Evolutionary conservation across 2,888 invertebrate species (phyloP).

Genomic region (Lasioglossum pauxillum): DNA sequence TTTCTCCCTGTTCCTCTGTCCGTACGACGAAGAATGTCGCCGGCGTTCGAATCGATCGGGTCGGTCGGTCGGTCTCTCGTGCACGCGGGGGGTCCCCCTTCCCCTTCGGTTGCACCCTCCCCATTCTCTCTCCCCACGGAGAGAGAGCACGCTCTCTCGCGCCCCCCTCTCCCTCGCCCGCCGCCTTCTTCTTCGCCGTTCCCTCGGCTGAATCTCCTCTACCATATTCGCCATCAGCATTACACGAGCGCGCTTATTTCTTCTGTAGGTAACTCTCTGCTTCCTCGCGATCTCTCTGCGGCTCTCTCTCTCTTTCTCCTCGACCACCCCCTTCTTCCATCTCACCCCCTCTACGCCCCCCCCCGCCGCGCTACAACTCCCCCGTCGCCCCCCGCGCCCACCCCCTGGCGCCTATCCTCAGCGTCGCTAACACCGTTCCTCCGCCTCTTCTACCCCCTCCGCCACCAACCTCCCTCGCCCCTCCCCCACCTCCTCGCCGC

Average conservation of each 20-base stretch:
- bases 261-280: conserved; percentile 78
- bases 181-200: conserved; percentile 67
- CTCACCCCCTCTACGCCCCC: conserved; percentile 38
- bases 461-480: conserved; percentile 20
- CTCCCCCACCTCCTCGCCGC: conserved; percentile 30
- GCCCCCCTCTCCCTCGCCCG: conserved; percentile 47
- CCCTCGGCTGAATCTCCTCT: conserved; percentile 68
- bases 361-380: conserved; percentile 31
- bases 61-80: conserved; percentile 74
- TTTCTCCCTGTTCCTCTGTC: conserved; percentile 62
- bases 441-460: conserved; percentile 14
- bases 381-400: conserved; percentile 38
- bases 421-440: conserved; percentile 64
- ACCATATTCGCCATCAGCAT: conserved; percentile 82
- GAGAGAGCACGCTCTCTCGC: conserved; percentile 30
- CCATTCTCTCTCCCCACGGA: conserved; percentile 12
- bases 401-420: conserved; percentile 55
- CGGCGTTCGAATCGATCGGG: conserved; percentile 82
- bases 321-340: conserved; percentile 53
- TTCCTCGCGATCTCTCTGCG: conserved; percentile 70
- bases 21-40: conserved; percentile 80
- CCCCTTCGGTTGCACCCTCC: conserved; percentile 43
- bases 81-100: conserved; percentile 46
- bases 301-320: conserved; percentile 50
- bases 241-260: conserved; percentile 82